Base-by-base conservation (phyloP, 2,113 vertebrate species). In the Cyanistes caeruleus region DNA sequence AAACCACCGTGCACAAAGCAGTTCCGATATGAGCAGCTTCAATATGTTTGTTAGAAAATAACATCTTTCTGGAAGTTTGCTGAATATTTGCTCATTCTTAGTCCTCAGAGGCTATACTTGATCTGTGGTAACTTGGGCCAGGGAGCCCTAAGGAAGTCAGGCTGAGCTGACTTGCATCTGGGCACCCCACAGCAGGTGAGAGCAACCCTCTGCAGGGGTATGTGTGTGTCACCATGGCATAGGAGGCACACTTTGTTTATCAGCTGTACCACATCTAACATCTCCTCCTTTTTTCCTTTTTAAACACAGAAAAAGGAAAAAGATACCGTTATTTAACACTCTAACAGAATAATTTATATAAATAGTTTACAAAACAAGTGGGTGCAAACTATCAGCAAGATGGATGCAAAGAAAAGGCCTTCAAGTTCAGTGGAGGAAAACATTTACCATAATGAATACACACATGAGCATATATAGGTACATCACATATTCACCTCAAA, bases 381-480 rank as follows among this genome's bases (percentile, higher is more conserved):
- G 30, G 7, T 52, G 19, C 7, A 31, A 21, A 35, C 85, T 31
- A 43, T 74, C 1, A 2, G 53, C 44, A 79, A 85, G 58, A 33
- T 51, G 65, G 7, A 11, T 15, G 15, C 28, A n/a, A 67, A 88
- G 53, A 52, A 46, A 65, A 23, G 55, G 59, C 10, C 60, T 88
- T 63, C 37, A 83, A 63, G 15, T 35, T 23, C 62, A 67, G 2
- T 1, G 1, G 39, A 74, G 39, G 22, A 52, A 84, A 87, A 64
- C 1, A 2, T 30, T 75, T 30, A 6, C 7, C 0, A 1, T 21
- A 31, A 56, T 10, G 12, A 37, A 37, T 13, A 27, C 17, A 35
- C 5, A 30, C n/a, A 39, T 10, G 58, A 65, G 20, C 23, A 21
- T 18, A 23, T 17, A 10, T 13, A 46, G 15, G 53, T 31, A 53